Percentiles rank a stretch among this genome's conserved stretches.
These are phyloP conservation scores for Zeus faber DNA, from an alignment of 2,113 vertebrate genomes.

Conservation along the genomic window DNA sequence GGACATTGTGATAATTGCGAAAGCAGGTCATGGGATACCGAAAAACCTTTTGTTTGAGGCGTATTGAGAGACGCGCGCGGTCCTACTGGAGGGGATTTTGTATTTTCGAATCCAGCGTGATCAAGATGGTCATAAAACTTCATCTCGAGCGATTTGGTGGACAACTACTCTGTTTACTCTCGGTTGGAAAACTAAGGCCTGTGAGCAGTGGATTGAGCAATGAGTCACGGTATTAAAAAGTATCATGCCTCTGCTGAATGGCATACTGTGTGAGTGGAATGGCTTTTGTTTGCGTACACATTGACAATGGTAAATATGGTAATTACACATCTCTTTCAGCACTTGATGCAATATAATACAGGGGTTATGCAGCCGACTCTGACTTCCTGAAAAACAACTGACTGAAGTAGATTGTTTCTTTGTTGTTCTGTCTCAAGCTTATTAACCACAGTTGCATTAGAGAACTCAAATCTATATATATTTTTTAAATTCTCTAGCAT, in stretches of 20 bases:
- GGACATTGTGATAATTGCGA: too few species aligned
- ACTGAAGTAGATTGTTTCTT: too few species aligned
- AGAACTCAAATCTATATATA: too few species aligned
- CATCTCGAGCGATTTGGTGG: conserved; percentile 20
- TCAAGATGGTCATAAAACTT: conserved; percentile 15
- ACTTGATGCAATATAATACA: too few species aligned
- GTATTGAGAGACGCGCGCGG: conserved; percentile 25
- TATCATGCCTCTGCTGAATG: not conserved
- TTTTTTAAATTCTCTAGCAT: too few species aligned
- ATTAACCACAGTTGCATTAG: too few species aligned
- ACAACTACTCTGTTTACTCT: conserved; percentile 28
- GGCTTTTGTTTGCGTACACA: not conserved
- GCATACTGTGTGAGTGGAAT: not conserved
- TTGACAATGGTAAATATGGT: not conserved
- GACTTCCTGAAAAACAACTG: too few species aligned
- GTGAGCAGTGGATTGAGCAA: not conserved
- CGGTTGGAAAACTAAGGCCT: not conserved
- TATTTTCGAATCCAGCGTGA: conserved; percentile 24
- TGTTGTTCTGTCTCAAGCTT: too few species aligned
- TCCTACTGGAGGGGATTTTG: conserved; percentile 29
- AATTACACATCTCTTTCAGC: not conserved
- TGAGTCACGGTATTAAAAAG: not conserved
- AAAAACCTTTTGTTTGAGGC: too few species aligned
- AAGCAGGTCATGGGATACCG: too few species aligned
- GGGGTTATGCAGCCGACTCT: too few species aligned